These are phyloP conservation scores for Eriocheir sinensis DNA, from an alignment of 1,140 invertebrate species.

Conservation along the genomic window DNA sequence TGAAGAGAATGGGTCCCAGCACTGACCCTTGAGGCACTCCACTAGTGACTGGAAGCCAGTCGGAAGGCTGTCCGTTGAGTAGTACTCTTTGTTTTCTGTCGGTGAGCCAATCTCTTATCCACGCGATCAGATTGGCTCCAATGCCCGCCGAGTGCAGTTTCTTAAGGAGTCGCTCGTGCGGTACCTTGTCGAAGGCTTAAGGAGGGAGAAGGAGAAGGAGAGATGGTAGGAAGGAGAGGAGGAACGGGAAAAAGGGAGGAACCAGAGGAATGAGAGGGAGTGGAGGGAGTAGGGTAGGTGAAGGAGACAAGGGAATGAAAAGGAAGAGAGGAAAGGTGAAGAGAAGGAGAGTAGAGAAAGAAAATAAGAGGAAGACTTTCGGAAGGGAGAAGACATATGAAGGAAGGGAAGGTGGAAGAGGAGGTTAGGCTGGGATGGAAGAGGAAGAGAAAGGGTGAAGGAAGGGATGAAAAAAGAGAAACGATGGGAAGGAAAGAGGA, in stretches of 20 bases:
- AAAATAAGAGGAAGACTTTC: background rate
- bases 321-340: background rate
- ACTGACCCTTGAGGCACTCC: no score
- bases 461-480: background rate
- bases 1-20: no score
- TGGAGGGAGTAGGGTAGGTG: background rate
- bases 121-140: no score
- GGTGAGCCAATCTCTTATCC: no score
- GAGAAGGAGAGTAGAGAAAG: background rate
- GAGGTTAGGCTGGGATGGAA: background rate
- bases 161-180: no score
- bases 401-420: constrained; percentile 6
- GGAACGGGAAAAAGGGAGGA: background rate
- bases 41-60: no score
- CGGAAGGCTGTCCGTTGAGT: no score
- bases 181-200: background rate
- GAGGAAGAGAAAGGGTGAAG: background rate
- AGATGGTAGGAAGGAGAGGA: background rate
- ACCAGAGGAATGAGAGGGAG: background rate
- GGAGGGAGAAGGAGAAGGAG: background rate
- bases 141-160: no score
- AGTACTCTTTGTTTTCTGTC: no score
- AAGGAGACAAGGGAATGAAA: background rate
- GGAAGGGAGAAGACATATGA: background rate
- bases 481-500: background rate